Percentiles rank a stretch among this genome's conserved stretches.
phyloP scores from a whole-genome alignment of 2,797 vertebrate species.

The Sciurus vulgaris region DNA sequence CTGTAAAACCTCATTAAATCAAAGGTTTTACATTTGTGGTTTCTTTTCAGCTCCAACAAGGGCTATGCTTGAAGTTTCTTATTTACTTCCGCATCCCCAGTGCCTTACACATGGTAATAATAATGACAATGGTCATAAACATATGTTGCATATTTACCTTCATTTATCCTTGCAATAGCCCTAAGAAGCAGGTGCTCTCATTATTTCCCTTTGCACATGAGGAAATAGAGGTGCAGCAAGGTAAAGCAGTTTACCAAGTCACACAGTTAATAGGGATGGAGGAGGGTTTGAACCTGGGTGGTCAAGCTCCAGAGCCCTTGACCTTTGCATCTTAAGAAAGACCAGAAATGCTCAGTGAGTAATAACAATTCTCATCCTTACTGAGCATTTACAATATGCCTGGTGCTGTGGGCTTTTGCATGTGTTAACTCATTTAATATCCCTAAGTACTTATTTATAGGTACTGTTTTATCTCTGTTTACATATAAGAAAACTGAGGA shows the following conservation, averaged over 20 bases:
- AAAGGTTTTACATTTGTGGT: constrained; percentile 51
- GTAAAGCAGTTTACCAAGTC: neutral
- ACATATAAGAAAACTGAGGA: neutral
- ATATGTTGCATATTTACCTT: neutral
- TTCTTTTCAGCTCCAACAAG: constrained; percentile 53
- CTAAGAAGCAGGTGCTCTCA: neutral
- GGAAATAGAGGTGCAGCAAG: neutral
- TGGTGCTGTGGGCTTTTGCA: neutral
- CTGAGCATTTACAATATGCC: neutral
- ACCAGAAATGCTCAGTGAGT: neutral
- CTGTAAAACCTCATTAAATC: constrained; percentile 75
- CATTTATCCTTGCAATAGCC: neutral
- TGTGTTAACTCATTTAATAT: neutral
- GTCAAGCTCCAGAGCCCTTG: neutral
- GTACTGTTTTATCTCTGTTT: neutral
- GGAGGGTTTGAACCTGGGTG: neutral
- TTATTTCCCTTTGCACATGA: neutral
- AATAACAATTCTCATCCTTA: neutral
- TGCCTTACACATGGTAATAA: neutral
- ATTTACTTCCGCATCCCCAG: constrained; percentile 37
- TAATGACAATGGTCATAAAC: neutral
- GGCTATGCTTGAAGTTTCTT: constrained; percentile 19
- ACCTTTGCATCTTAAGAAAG: neutral
- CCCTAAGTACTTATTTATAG: neutral
- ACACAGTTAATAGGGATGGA: neutral